Percentiles rank a stretch among this genome's conserved stretches.
Evolutionary conservation across 2,113 vertebrate species (phyloP).

Genomic region (Callaeas wilsoni): DNA sequence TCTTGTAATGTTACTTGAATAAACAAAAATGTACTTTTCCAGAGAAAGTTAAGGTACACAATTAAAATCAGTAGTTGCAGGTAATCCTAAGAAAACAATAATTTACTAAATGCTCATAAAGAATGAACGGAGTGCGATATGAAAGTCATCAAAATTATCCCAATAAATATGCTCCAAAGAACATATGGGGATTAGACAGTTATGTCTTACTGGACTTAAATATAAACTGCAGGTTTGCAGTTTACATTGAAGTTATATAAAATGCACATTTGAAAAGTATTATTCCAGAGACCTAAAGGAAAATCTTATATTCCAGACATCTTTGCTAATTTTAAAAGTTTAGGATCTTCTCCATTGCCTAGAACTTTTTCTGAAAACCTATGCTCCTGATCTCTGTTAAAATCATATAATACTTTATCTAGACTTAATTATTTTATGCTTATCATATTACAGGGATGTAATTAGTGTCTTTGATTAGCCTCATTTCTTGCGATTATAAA

Average conservation of each 20-base stretch:
- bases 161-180: not conserved
- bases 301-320: not conserved
- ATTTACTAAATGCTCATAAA: not conserved
- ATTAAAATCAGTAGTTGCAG: not conserved
- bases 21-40: not conserved
- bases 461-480: constrained; percentile 30
- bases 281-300: not conserved
- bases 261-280: not conserved
- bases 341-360: not conserved
- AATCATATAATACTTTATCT: not conserved
- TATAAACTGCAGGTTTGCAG: not conserved
- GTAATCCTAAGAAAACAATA: not conserved
- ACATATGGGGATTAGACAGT: not conserved
- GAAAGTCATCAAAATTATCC: not conserved
- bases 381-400: not conserved
- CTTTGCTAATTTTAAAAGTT: not conserved
- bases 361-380: not conserved
- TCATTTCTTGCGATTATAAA: not conserved
- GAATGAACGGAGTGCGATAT: not conserved
- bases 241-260: not conserved
- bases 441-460: not conserved
- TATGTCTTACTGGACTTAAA: not conserved
- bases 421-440: not conserved
- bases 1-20: not conserved
- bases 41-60: not conserved